Evolutionary conservation across 2,113 vertebrate species (phyloP).

Genomic region (Chlorodrepanis virens): DNA sequence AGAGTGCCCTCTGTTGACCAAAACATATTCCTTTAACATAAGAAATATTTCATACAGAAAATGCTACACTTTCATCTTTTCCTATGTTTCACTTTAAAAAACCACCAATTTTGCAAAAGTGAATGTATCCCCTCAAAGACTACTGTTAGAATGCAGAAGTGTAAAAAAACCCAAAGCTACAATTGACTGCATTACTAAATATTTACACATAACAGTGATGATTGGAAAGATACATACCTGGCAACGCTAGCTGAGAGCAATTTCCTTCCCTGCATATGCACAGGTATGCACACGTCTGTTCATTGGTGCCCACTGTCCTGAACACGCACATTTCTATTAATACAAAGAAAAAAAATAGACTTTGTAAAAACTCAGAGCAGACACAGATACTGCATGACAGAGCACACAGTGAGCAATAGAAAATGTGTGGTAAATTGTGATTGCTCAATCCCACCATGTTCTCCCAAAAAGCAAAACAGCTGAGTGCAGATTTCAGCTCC

Average conservation of each 20-base stretch:
- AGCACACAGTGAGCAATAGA: not conserved
- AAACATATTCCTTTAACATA: not conserved
- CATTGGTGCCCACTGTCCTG: not conserved
- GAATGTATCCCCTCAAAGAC: not conserved
- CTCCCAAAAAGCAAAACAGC: constrained; percentile 24
- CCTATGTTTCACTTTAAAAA: not conserved
- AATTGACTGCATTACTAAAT: not conserved
- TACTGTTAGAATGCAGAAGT: not conserved
- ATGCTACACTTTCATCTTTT: not conserved
- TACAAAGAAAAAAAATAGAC: not conserved
- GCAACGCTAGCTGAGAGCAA: not conserved
- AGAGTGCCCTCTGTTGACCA: constrained; percentile 81
- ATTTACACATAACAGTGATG: not conserved
- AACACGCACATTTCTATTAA: not conserved
- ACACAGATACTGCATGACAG: not conserved
- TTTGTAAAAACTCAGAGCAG: not conserved
- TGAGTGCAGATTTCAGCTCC: not conserved
- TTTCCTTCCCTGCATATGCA: not conserved
- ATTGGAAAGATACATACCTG: constrained; percentile 34
- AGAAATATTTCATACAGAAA: not conserved
- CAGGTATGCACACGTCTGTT: not conserved
- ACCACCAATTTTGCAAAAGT: not conserved
- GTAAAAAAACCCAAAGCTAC: not conserved
- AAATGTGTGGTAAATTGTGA: not conserved
- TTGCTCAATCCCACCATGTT: not conserved